Evolutionary conservation across 2,888 invertebrate species (phyloP), one percentile per base, ranked within the genome.

Genomic region (Pristionchus arcanus): DNA sequence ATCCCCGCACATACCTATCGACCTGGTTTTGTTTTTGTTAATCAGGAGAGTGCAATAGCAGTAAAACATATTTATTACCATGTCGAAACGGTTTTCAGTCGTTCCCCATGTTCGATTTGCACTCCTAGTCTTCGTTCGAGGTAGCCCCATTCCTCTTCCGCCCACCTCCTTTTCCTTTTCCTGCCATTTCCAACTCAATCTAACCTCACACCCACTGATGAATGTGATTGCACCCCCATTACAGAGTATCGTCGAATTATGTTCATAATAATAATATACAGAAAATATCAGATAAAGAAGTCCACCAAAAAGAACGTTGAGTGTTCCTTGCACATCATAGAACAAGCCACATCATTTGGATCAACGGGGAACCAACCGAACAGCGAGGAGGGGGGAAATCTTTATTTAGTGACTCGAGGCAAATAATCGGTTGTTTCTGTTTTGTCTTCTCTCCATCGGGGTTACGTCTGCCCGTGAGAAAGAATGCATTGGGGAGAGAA

Each of bases 391-490:
- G 42, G n/a, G 42, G 25, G 37, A 25, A 74, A 37, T 83, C 83
- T 83, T 83, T 83, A 83, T 83, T 83, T 83, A 83, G 49, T 49
- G 83, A 83, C 49, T 83, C n/a, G 53, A 21, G 28, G 53, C 83
- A 83, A 83, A 83, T 83, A 83, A 34, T 42, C 42, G 13, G 81
- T 83, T 83, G 83, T 83, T 83, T 81, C 81, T 81, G 81, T 81
- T 81, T 37, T 81, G 81, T 81, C 42, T n/a, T 81, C 81, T 42
- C 25, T 53, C 21, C 34, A 31, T 63, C 74, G 81, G 21, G 19
- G 83, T 83, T 83, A 83, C 83, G 55, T 83, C 83, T 55, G 31
- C 55, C 83, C 53, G 15, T 42, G 63, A 86, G 85, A 63, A 55
- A 86, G 85, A 86, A 63, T 21, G 83, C 37, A 55, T 53, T 53